Evolutionary conservation across 2,113 vertebrate genomes (phyloP).

Genomic region (Podocnemis expansa): DNA sequence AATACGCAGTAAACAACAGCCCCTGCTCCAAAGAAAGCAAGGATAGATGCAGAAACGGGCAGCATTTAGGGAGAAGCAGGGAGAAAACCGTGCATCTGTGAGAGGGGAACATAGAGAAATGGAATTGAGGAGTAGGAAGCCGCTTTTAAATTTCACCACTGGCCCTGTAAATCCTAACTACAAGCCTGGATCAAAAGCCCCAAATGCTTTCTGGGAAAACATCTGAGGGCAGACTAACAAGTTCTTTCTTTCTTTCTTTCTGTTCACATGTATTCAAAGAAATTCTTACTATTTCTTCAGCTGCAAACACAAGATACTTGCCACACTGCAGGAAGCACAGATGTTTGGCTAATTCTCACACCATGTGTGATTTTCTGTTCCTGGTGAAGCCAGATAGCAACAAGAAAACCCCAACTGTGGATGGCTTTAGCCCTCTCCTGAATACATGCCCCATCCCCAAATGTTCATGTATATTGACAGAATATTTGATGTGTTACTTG

Average conservation of each 20-base stretch:
- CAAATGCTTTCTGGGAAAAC: constrained; percentile 45
- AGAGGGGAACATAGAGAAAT: constrained; percentile 46
- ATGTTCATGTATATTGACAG: background rate
- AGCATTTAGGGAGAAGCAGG: constrained; percentile 24
- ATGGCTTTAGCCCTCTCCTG: background rate
- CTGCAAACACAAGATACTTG: constrained; percentile 43
- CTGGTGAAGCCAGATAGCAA: background rate
- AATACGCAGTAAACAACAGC: constrained; percentile 44
- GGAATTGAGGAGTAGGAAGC: constrained; percentile 6
- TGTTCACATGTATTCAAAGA: background rate
- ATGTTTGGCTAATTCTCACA: constrained; percentile 49
- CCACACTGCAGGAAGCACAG: constrained; percentile 18
- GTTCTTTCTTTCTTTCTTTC: constrained; percentile 17
- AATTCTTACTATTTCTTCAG: background rate
- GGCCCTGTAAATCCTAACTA: constrained; percentile 31
- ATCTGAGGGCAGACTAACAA: constrained; percentile 45
- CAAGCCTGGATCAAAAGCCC: constrained; percentile 7
- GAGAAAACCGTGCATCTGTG: constrained; percentile 18
- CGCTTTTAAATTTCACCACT: constrained; percentile 30
- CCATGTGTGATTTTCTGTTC: constrained; percentile 23
- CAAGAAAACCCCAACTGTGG: background rate
- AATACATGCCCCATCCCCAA: background rate
- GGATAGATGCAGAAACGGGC: constrained; percentile 24
- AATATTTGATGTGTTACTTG: background rate
- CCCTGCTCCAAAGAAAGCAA: background rate